Base-by-base conservation (phyloP, 2,797 vertebrate genomes). In the Leptodactylus fallax region DNA sequence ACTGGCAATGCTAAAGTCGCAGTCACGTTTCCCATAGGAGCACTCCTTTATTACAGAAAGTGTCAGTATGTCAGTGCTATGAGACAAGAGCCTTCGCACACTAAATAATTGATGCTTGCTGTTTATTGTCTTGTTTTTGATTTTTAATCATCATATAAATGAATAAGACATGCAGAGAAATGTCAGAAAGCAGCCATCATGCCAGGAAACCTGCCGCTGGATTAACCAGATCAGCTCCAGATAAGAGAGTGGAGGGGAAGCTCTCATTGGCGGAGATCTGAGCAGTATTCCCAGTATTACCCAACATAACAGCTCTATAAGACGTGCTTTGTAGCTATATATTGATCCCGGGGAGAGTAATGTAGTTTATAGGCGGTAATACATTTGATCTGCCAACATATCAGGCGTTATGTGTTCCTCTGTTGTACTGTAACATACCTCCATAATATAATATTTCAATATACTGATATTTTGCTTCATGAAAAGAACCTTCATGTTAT, bases 101-200 rank as follows among this genome's bases (percentile, higher is more conserved):
- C 58, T 89, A 86, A 86, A 89, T 89, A 86, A 86, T 87, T 86
- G 74, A 89, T 89, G 25, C 72, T 47, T 45, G 21, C 56, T 86
- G 79, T 83, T 89, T 86, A 83, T 89, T 86, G 80, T 83, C 85
- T 87, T 89, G 80, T 89, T 83, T 86, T 83, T 89, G 55, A 80
- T 85, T 83, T 89, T 89, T 86, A 86, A 86, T 86, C 80, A 79
- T 85, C 80, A 71, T 72, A 83, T 85, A 85, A 81, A 61, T 88
- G 85, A 86, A 82, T 86, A 83, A 83, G 69, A 83, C 74, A 72
- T 55, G 80, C 36, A 11, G 82, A 51, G 27, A 86, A 89, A 89
- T 89, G 71, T 89, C 84, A 89, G 10, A 65, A 85, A 74, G 27
- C 17, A 67, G 58, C 55, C 53, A 61, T 65, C 55, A 9, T 23